Base-by-base conservation (phyloP, 2,113 vertebrate genomes). In the Solenodon paradoxus region DNA sequence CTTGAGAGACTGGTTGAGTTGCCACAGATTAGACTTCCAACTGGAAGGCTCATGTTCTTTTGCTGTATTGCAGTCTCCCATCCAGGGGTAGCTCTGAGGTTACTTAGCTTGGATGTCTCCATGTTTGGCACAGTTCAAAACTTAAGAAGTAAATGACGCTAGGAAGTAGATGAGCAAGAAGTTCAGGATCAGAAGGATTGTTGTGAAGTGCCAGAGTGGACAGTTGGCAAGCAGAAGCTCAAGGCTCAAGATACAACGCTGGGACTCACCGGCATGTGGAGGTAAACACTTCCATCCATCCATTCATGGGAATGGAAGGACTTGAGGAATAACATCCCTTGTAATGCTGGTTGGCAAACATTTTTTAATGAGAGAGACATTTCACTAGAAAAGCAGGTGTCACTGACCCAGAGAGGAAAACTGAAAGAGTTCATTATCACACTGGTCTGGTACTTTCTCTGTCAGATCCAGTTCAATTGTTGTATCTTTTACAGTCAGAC, bases 41-140 rank as follows among this genome's bases (percentile, higher is more conserved):
- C 4, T 28, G 3, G 17, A 5, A 2, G 7, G 7, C 28, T 88
- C 11, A 1, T 0, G 3, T 16, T 63, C 35, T 28, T 59, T 35
- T 32, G 17, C 38, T 40, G 35, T 6, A 20, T 15, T 17, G 28
- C 55, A 38, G 10, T 12, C 57, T 63, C 24, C 55, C 13, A 10
- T 26, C n/a, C 42, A 11, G 20, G 10, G n/a, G 22, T 68, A 12
- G 24, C 57, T 92, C 83, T 80, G 69, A 66, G n/a, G 2, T 87
- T 78, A 47, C 64, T 69, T 42, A 74, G 32, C 38, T 71, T 57
- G 74, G 47, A 81, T 79, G 7, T 72, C 19, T 79, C 0, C 16
- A 20, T 53, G 49, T 94, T 96, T 92, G 28, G 22, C 61, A 90
- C 13, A 12, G 38, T 68, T 42, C 83, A 49, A 83, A 80, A 7